Conservation (phyloP, 2,888 invertebrate genomes). For the Nyleta sp. region DNA sequence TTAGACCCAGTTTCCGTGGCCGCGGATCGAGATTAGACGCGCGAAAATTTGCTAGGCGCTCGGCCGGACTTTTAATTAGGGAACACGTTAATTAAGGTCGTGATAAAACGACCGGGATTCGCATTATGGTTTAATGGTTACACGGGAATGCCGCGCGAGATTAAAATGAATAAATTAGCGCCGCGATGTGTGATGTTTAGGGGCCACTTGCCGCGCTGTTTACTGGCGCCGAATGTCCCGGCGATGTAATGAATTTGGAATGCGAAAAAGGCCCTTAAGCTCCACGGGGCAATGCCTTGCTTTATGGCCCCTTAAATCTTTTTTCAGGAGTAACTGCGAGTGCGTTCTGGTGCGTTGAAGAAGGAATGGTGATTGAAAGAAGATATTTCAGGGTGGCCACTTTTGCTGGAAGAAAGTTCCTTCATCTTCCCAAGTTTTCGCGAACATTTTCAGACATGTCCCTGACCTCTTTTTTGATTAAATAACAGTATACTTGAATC, state of each 20-base stretch:
- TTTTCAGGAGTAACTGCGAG: too few relatives aligned
- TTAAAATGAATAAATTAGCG: constrained; percentile 50
- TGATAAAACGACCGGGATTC: constrained; percentile 44
- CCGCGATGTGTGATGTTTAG: constrained; percentile 21
- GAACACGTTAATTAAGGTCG: constrained; percentile 49
- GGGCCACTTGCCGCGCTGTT: constrained; percentile 11
- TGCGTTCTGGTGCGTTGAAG: too few relatives aligned
- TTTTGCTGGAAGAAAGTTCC: too few relatives aligned
- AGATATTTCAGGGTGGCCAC: too few relatives aligned
- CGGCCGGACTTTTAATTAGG: constrained; percentile 44
- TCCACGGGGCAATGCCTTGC: neutral
- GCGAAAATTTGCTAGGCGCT: constrained; percentile 31
- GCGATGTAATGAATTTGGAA: constrained; percentile 21
- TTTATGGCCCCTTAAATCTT: neutral
- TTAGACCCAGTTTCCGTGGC: constrained; percentile 21
- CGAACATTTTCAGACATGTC: too few relatives aligned
- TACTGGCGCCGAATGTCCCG: constrained; percentile 10
- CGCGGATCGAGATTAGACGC: constrained; percentile 32
- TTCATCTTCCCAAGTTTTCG: too few relatives aligned
- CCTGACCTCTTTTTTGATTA: too few relatives aligned
- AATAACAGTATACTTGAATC: too few relatives aligned
- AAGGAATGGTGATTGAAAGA: too few relatives aligned
- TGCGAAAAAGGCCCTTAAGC: neutral
- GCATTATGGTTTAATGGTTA: constrained; percentile 50
- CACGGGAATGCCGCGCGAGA: constrained; percentile 28